Evolutionary conservation across 2,797 vertebrate genomes (phyloP).

Genomic region (Furcifer pardalis): DNA sequence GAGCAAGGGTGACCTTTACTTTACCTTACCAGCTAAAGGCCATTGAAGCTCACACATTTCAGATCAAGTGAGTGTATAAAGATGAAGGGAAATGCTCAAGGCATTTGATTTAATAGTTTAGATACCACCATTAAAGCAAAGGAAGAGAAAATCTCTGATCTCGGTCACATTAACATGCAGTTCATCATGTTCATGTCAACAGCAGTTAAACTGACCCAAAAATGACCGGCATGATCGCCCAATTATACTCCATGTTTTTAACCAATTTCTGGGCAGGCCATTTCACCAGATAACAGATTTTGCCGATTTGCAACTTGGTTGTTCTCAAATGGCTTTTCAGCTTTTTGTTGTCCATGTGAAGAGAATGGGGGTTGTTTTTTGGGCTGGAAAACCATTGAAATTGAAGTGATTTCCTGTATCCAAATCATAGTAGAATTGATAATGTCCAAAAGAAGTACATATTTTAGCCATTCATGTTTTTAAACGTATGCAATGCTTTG

Average conservation of each 20-base stretch:
- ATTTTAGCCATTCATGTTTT: too few relatives aligned
- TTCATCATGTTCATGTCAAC: background rate
- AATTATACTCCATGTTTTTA: too few relatives aligned
- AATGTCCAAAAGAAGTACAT: too few relatives aligned
- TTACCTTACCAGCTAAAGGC: conserved; percentile 22
- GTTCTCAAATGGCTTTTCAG: background rate
- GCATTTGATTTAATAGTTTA: conserved; percentile 26
- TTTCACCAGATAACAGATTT: background rate
- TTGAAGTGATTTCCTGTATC: too few relatives aligned
- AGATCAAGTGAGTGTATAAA: background rate
- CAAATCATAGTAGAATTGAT: too few relatives aligned
- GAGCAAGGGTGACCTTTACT: too few relatives aligned
- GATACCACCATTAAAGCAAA: background rate
- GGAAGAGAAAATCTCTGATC: background rate
- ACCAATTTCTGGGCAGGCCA: too few relatives aligned
- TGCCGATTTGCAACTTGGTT: background rate
- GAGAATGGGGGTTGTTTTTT: too few relatives aligned
- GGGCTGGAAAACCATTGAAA: too few relatives aligned
- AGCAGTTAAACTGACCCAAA: background rate
- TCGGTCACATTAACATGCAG: background rate
- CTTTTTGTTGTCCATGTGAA: too few relatives aligned
- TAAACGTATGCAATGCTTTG: too few relatives aligned
- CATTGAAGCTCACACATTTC: conserved; percentile 18
- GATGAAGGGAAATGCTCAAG: background rate
- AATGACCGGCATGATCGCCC: background rate